Evolutionary conservation across 2,797 vertebrate genomes (phyloP).

Genomic region (Typhlichthys eigenmanni): DNA sequence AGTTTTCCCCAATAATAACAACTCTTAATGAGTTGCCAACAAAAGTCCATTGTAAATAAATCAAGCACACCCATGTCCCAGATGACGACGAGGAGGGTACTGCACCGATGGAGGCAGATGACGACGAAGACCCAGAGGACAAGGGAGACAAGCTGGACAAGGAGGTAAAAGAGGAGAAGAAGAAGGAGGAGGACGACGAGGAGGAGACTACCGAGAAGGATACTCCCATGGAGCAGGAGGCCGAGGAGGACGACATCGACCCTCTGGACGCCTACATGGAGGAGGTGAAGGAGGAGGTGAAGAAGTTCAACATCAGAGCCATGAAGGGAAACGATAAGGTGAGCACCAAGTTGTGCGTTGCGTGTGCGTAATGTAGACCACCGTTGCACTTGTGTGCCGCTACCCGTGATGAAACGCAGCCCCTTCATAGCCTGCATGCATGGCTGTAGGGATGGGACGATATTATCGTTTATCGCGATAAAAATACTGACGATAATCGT

Average conservation of each 20-base stretch:
- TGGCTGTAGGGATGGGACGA: too few species aligned
- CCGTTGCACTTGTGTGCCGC: not conserved
- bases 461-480: too few species aligned
- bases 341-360: constrained; percentile 11
- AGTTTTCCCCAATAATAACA: too few species aligned
- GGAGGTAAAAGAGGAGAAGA: constrained; percentile 58
- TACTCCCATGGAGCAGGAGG: constrained; percentile 76
- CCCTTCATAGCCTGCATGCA: too few species aligned
- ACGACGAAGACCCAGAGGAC: constrained; percentile 42
- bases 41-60: too few species aligned
- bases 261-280: constrained; percentile 98
- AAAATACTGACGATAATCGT: too few species aligned
- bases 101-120: constrained; percentile 80
- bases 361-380: not conserved
- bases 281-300: constrained; percentile 98
- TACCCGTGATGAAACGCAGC: not conserved
- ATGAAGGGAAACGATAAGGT: constrained; percentile 96
- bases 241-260: constrained; percentile 91
- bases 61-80: constrained; percentile 46
- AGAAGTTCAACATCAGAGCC: constrained; percentile 97
- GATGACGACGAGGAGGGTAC: constrained; percentile 86
- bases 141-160: constrained; percentile 60
- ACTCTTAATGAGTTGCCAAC: too few species aligned
- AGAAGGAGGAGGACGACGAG: constrained; percentile 71
- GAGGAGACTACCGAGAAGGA: constrained; percentile 75